Conservation (phyloP, 2,113 vertebrate species). For the Polypterus senegalus region DNA sequence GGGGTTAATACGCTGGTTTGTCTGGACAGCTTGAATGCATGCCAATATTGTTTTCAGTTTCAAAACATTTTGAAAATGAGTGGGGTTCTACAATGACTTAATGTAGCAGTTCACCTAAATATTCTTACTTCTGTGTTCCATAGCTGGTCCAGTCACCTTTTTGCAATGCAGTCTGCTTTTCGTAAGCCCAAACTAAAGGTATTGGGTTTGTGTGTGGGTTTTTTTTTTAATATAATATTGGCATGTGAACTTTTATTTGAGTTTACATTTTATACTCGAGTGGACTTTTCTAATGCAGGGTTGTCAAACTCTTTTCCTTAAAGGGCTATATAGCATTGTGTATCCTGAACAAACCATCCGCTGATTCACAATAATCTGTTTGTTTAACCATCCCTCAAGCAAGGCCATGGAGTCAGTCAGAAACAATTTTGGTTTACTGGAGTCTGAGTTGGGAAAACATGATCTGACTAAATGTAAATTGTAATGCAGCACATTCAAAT, state of each 20-base stretch:
- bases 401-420: too few relatives aligned
- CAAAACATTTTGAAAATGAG: too few relatives aligned
- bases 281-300: not conserved
- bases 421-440: too few relatives aligned
- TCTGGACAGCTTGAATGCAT: not conserved
- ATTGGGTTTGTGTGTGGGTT: slow-evolving; percentile 30
- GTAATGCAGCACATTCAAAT: too few relatives aligned
- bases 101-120: slow-evolving; percentile 15
- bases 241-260: slow-evolving; percentile 1
- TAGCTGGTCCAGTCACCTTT: slow-evolving; percentile 31
- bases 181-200: slow-evolving; percentile 84
- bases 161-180: slow-evolving; percentile 71
- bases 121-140: slow-evolving; percentile 16
- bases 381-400: too few relatives aligned
- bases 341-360: slow-evolving; percentile 10
- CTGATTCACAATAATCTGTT: too few relatives aligned
- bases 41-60: not conserved
- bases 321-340: slow-evolving; percentile 26
- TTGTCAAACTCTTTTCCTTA: slow-evolving; percentile 7
- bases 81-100: not conserved
- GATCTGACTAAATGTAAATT: too few relatives aligned
- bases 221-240: not conserved
- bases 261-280: too few relatives aligned
- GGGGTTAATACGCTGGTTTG: not conserved
- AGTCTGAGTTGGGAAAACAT: too few relatives aligned